Evolutionary conservation across 2,113 vertebrate species (phyloP), one percentile per base, ranked within the genome.

Genomic region (Lathamus discolor): DNA sequence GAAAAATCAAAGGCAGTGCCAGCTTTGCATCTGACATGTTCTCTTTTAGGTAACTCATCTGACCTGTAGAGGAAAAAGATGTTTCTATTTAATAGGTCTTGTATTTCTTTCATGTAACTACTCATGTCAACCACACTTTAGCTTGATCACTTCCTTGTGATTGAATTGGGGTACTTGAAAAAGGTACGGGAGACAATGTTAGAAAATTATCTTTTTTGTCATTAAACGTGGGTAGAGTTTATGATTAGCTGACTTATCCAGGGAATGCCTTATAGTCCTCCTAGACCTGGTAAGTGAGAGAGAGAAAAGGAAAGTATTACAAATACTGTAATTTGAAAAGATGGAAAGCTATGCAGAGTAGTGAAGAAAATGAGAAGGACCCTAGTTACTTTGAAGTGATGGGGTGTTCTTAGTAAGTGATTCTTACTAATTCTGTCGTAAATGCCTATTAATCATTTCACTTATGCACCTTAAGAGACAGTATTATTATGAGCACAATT

Each of bases 1-100:
- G 64, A 81, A 90, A 96, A 90, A 75, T 86, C 63, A 95, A 95
- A 95, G 39, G 43, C 69, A 86, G 51, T 83, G 63, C 28, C 67
- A 94, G 75, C 43, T 90, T 90, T 86, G n/a, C 80, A 44, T 75
- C 31, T 88, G 80, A 86, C 43, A 41, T 49, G 55, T 62, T 84
- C 68, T 89, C 43, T 88, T 95, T 68, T 17, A 64, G n/a, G 35
- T 86, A 78, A 88, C 44, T 88, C 24, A 64, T 78, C 39, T 78
- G 83, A 90, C 78, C 80, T 75, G 66, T 83, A 95, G 73, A 92
- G 54, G n/a, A 85, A 92, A 77, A 17, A 81, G 19, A n/a, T 72
- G 37, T 68, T 83, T 73, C 91, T 90, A 55, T 91, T 89, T 74
- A 76, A 86, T 17, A 78, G 23, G 33, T 37, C 27, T 54, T 33